Base-by-base conservation (phyloP, 2,888 invertebrate genomes). In the Drepana falcataria region DNA sequence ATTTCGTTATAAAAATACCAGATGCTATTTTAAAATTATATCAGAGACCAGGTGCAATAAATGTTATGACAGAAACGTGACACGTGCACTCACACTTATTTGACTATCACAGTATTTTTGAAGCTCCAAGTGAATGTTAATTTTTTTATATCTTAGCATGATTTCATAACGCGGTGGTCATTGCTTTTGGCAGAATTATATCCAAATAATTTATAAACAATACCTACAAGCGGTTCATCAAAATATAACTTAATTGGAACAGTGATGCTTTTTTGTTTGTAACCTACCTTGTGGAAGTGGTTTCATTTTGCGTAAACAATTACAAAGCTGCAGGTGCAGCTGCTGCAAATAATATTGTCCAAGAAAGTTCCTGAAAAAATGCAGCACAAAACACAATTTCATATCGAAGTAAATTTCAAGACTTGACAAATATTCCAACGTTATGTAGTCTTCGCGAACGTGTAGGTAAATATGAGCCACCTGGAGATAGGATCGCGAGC, bases 1-100 rank as follows among this genome's bases (percentile, higher is more conserved):
- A 64, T 68, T 63, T 58, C 57, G 64, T 64, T 66, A 34, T 66
- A 68, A 68, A 72, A 67, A 75, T 65, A 64, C 63, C 67, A 48
- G 49, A 56, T 58, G 55, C 59, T 55, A 59, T 69, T 69, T 60
- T 49, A 55, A 63, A 69, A 71, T 68, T 53, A 66, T 66, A 65
- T 62, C 60, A 56, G 59, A 60, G 58, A 57, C 59, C 60, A 63
- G 64, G 66, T 66, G 65, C 64, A 60, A 61, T 64, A 54, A 64
- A 64, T 62, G 59, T 53, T 55, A 60, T 58, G 54, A 59, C 53
- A 54, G 54, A 58, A 52, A 49, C 55, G 52, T 55, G 52, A 47
- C 47, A 49, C 37, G 37, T 48, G 48, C 41, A 21, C 47, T 48
- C 41, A 21, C 47, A 48, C 47, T 58, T 54, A 53, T 35, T 51